Percentiles rank a stretch among this genome's conserved stretches.
Conservation (phyloP, 2,888 invertebrate genomes). For the Aspidiotus rigidus region DNA sequence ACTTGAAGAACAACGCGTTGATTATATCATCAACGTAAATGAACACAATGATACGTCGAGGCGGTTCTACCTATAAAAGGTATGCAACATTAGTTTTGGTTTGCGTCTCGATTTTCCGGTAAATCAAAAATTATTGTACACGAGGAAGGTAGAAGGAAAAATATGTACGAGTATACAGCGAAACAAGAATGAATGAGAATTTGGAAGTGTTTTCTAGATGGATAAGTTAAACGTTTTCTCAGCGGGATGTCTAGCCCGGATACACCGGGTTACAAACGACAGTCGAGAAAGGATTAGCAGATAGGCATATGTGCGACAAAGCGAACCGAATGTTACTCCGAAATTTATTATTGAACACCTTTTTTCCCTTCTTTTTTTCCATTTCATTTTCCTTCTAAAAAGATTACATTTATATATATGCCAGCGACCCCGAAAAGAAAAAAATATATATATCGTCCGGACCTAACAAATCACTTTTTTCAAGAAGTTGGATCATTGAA, state of each 20-base stretch:
- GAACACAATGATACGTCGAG: too few relatives aligned
- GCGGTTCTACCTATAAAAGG: too few relatives aligned
- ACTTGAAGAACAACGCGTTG: too few relatives aligned
- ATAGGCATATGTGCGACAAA: background rate
- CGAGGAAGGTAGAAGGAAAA: background rate
- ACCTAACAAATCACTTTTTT: too few relatives aligned
- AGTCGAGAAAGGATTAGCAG: background rate
- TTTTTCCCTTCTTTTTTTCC: background rate
- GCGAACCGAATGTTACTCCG: background rate
- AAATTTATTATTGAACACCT: slow-evolving; percentile 1
- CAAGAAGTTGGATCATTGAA: too few relatives aligned
- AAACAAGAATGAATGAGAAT: slow-evolving; percentile 4
- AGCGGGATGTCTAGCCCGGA: background rate
- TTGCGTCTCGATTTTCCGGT: background rate
- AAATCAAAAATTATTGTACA: slow-evolving; percentile 1
- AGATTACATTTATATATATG: too few relatives aligned
- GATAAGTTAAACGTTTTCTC: slow-evolving; percentile 3
- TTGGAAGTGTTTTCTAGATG: slow-evolving; percentile 4
- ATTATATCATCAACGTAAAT: too few relatives aligned
- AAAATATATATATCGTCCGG: too few relatives aligned
- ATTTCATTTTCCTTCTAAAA: background rate
- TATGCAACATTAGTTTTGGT: background rate
- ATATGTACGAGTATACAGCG: background rate
- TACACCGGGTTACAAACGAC: background rate
- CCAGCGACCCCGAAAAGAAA: too few relatives aligned